These are phyloP conservation scores for Thunnus thynnus DNA, from an alignment of 2,113 vertebrate genomes.

Conservation along the genomic window DNA sequence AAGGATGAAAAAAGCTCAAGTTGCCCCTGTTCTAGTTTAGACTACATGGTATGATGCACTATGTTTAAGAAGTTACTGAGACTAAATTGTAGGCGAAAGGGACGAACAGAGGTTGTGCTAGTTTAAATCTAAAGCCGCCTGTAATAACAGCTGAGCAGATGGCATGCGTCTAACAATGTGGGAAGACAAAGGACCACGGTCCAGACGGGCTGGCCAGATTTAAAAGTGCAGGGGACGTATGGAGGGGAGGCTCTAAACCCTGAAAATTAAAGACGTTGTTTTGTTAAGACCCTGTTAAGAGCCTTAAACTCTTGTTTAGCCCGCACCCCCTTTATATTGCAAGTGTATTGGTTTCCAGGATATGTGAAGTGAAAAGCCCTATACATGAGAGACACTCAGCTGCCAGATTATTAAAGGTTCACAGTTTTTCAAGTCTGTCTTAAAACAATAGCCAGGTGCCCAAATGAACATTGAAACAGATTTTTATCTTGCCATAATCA, in stretches of 20 bases:
- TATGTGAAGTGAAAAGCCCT: background rate
- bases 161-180: slow-evolving; percentile 62
- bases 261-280: slow-evolving; percentile 48
- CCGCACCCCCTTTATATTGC: background rate
- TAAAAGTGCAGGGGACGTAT: slow-evolving; percentile 51
- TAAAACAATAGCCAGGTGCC: too few relatives aligned
- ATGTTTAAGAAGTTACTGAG: background rate
- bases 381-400: too few relatives aligned
- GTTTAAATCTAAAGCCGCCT: slow-evolving; percentile 61
- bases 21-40: background rate
- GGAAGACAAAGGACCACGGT: slow-evolving; percentile 69
- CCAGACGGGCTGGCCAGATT: slow-evolving; percentile 72
- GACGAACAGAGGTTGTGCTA: slow-evolving; percentile 27
- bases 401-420: too few relatives aligned
- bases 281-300: slow-evolving; percentile 61
- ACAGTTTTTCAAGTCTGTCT: too few relatives aligned
- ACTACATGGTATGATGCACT: background rate
- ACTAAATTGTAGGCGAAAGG: slow-evolving; percentile 54
- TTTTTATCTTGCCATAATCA: too few relatives aligned
- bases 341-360: too few relatives aligned
- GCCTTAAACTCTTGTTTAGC: slow-evolving; percentile 53
- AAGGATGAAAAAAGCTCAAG: background rate
- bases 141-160: slow-evolving; percentile 78
- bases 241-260: slow-evolving; percentile 32
- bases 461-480: too few relatives aligned